Conservation (phyloP, 1,140 invertebrate species). For the Aphelinus atriplicis region DNA sequence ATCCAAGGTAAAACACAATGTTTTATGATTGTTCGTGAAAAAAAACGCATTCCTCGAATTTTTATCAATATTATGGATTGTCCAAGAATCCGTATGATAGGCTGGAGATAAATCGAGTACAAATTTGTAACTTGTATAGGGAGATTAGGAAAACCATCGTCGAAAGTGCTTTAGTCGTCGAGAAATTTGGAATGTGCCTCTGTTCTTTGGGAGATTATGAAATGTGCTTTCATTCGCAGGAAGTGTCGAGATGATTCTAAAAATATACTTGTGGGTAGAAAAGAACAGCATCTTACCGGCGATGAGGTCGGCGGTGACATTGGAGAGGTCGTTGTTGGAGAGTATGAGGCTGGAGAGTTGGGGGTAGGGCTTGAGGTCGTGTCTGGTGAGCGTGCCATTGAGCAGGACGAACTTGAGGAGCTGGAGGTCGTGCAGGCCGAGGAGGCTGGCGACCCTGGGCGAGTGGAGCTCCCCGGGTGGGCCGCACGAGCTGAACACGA, state of each 20-base stretch:
- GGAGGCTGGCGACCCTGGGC: conserved; percentile 2
- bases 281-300: background rate
- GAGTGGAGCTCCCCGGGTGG: conserved; percentile 12
- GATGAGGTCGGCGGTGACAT: conserved; percentile 17
- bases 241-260: no score
- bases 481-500: conserved; percentile 21
- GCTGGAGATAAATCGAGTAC: no score
- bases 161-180: no score
- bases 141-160: no score
- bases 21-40: no score
- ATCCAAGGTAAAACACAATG: no score
- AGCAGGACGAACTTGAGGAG: conserved; percentile 7
- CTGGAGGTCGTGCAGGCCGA: conserved; percentile 9
- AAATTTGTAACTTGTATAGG: no score
- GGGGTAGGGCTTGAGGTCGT: conserved; percentile 27
- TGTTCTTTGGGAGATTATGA: background rate
- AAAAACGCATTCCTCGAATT: no score
- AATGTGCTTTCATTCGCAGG: no score
- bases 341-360: conserved; percentile 9
- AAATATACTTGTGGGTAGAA: no score
- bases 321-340: conserved; percentile 21
- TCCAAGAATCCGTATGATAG: no score
- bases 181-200: background rate
- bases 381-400: background rate
- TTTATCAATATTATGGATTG: no score